Percentiles rank a stretch among this genome's conserved stretches.
Conservation (phyloP, 1,140 invertebrate species). For the Holotrichia oblita region DNA sequence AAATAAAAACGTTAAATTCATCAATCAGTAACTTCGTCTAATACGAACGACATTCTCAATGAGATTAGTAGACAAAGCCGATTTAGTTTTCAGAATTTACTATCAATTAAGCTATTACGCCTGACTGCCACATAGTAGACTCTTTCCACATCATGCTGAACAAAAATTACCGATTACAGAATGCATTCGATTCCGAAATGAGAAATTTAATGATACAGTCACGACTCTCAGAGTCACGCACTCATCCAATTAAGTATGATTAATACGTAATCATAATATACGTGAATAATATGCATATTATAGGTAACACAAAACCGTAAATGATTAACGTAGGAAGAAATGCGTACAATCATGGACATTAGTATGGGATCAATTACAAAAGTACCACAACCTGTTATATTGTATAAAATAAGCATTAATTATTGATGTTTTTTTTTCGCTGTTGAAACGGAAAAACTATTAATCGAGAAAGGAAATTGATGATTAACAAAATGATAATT, state of each 20-base stretch:
- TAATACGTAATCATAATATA: background rate
- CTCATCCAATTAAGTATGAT: background rate
- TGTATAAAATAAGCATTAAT: too few relatives aligned
- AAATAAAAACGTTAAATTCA: too few relatives aligned
- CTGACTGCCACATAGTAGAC: background rate
- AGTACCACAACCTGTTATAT: too few relatives aligned
- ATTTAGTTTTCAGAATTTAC: background rate
- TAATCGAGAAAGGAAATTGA: too few relatives aligned
- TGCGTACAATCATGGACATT: too few relatives aligned
- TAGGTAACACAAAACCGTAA: background rate
- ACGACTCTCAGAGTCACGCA: background rate
- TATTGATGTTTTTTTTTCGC: too few relatives aligned
- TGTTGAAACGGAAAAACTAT: too few relatives aligned
- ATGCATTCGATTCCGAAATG: background rate
- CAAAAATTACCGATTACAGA: background rate
- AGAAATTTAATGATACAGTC: background rate
- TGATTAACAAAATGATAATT: too few relatives aligned
- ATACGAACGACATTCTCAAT: background rate
- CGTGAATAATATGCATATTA: background rate
- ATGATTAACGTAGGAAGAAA: background rate
- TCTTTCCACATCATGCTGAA: background rate
- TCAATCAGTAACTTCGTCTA: background rate
- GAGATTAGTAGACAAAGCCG: background rate
- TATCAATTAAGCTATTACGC: background rate
- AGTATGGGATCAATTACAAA: too few relatives aligned